Evolutionary conservation across 2,888 invertebrate genomes (phyloP), one percentile per base, ranked within the genome.

Genomic region (Nomada lathburiana): DNA sequence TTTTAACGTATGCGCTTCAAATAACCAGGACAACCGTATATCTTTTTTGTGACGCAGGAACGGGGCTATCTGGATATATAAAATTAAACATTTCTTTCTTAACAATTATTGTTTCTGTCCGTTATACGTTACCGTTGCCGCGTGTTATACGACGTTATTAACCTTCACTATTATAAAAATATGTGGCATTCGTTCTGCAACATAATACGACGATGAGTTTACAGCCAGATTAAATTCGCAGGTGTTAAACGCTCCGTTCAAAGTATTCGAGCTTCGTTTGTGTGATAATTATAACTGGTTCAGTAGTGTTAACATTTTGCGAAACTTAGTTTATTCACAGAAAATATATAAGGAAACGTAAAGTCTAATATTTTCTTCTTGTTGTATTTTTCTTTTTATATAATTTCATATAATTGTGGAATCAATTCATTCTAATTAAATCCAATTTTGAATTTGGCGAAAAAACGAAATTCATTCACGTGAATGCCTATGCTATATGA

Each of bases 31-130:
- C 29, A 29, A 4, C 29, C 29, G 5, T 29, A 50, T 50, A 50
- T 50, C 29, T 67, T 52, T 36, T 26, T 64, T 47, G 64, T 36
- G 60, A 82, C 75, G 53, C 68, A 82, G 64, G 26, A 81, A 81
- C 81, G 62, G 20, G 42, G 44, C 20, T 52, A 59, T 65, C 18
- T 13, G 13, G 36, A 65, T 20, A 18, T 65, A 44, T 16, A 26
- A 57, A 52, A 59, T 23, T 55, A 13, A 29, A 29, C 57, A n/a
- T n/a, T 26, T 50, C 26, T 36, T 62, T 36, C 20, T 18, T 52
- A 42, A 23, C 26, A 20, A 50, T 20, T 64, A 52, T 9, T 5
- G 16, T 57, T 42, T 7, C 26, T 23, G 16, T 20, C 13, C 23
- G 13, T 55, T 42, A n/a, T 13, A 26, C 18, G 20, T 26, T 52